phyloP scores from a whole-genome alignment of 2,888 invertebrate species.

The Thymelicus lineola region DNA sequence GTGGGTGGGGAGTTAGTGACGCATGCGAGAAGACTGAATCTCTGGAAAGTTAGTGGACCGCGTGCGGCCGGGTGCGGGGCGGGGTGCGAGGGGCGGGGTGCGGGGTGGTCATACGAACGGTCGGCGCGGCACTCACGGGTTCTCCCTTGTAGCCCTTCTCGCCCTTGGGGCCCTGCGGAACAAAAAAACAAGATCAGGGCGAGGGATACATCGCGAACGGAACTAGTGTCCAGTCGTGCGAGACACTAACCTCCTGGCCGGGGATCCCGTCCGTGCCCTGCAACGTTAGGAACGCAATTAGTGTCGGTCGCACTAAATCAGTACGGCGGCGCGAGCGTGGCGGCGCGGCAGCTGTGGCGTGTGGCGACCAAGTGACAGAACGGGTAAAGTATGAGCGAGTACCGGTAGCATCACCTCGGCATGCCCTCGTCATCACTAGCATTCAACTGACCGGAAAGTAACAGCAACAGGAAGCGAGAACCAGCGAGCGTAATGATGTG shows the following conservation, averaged over 20 bases:
- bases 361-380: neutral
- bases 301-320: neutral
- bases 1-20: slow-evolving; percentile 37
- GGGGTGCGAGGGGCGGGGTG: slow-evolving; percentile 36
- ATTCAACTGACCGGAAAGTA: neutral
- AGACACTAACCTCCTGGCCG: slow-evolving; percentile 91
- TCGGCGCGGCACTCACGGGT: slow-evolving; percentile 86
- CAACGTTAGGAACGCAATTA: slow-evolving; percentile 58
- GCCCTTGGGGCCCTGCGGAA: slow-evolving; percentile 92
- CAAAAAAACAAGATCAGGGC: slow-evolving; percentile 60
- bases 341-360: neutral
- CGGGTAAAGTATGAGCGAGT: no score
- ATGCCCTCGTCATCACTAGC: neutral
- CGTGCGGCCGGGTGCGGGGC: slow-evolving; percentile 38
- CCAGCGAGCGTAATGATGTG: neutral
- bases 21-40: slow-evolving; percentile 42
- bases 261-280: slow-evolving; percentile 98
- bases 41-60: slow-evolving; percentile 45
- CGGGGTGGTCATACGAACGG: slow-evolving; percentile 25
- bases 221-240: neutral
- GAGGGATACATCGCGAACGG: neutral
- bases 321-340: no score
- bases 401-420: no score
- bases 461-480: neutral
- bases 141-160: slow-evolving; percentile 95